Evolutionary conservation across 2,888 invertebrate species (phyloP), one percentile per base, ranked within the genome.

Genomic region (Amphimallon solstitiale): DNA sequence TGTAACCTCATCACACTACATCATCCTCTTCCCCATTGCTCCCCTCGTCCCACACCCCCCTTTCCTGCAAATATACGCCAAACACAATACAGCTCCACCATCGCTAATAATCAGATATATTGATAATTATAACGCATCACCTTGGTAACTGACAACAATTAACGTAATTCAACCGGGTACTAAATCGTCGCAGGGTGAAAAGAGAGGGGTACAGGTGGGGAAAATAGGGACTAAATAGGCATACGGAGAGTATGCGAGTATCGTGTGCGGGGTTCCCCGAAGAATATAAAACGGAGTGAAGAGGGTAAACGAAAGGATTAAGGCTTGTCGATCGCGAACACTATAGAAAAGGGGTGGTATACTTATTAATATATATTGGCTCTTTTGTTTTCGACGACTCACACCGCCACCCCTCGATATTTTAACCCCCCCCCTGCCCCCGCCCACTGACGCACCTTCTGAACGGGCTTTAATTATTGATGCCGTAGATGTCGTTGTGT

Each of bases 91-190:
- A 29, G 29, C 29, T 29, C 29, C 23, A 14, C 78, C 80, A 80
- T 80, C 80, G 80, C 80, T 81, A 81, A 80, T 79, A 81, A 81
- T 81, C 80, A 80, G 77, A 81, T 80, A 79, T 80, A 80, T 81
- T 80, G 80, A 79, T 80, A 79, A 80, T 81, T 80, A 80, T 78
- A 76, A 78, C 72, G 74, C 73, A 12, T 81, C 80, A 78, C 81
- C 81, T 77, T 76, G 80, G 80, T 73, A 78, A 81, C 81, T 79
- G 79, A 80, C 81, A 80, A 81, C 80, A 80, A 81, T 81, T 81
- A 80, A 80, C 79, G 78, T 79, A 78, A 80, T 80, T 80, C 80
- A 80, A 78, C 76, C 77, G 75, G 29, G 29, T 29, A 29, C 7
- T 29, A 29, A 29, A 29, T 29, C 65, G 43, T 21, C 46, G 62